A percentile compares a stretch with the other conserved stretches of the same genome.
Evolutionary conservation across 2,888 invertebrate genomes (phyloP).

Genomic region (Tipula unca): DNA sequence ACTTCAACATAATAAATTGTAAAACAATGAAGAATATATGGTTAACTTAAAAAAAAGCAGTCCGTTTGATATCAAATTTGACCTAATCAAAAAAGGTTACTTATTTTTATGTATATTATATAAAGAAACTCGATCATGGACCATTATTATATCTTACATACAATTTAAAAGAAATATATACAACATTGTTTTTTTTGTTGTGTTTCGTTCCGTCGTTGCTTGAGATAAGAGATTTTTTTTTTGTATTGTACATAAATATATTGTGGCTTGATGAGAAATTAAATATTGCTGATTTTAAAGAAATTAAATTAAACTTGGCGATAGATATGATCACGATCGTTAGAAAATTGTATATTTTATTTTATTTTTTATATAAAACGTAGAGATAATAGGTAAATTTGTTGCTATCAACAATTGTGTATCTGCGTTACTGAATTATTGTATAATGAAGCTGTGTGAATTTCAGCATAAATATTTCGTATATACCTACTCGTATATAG

Average conservation of each 20-base stretch:
- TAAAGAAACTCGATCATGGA: conserved; percentile 8
- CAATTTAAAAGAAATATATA: background rate
- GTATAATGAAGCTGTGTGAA: background rate
- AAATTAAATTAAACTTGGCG: background rate
- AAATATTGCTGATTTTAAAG: background rate
- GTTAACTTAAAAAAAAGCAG: background rate
- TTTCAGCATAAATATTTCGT: background rate
- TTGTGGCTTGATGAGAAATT: conserved; percentile 14
- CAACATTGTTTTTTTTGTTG: background rate
- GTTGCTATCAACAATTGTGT: background rate
- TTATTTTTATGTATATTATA: background rate
- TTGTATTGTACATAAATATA: background rate
- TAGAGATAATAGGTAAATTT: background rate
- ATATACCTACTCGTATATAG: no score
- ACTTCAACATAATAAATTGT: conserved; percentile 8
- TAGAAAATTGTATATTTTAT: background rate
- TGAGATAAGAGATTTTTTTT: background rate
- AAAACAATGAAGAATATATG: background rate
- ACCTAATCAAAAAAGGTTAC: conserved; percentile 14
- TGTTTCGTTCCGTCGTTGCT: background rate
- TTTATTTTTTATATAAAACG: background rate
- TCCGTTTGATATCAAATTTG: background rate
- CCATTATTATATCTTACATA: background rate
- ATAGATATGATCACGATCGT: background rate
- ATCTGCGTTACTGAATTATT: background rate